phyloP scores from a whole-genome alignment of 2,113 vertebrate genomes.

The Paradoxurus hermaphroditus region DNA sequence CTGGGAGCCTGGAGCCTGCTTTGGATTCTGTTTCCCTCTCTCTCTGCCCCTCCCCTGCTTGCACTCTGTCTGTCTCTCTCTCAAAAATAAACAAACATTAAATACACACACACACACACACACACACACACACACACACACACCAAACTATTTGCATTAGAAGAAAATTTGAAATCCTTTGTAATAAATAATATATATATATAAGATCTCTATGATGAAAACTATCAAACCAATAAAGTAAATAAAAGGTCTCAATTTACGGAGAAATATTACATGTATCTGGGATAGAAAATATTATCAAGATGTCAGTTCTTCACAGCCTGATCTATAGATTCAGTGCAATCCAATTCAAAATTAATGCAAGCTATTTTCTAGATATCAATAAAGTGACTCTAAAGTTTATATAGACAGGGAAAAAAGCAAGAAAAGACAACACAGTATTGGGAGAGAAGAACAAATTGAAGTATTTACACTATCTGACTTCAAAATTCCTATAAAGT shows the following conservation, averaged over 20 bases:
- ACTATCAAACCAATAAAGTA: background rate
- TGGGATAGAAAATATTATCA: background rate
- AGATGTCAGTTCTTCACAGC: background rate
- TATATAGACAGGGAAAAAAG: background rate
- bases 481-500: background rate
- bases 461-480: background rate
- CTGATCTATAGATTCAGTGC: background rate
- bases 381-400: background rate
- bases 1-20: too few relatives aligned
- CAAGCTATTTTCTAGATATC: background rate
- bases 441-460: background rate
- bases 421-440: background rate
- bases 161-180: background rate
- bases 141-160: background rate
- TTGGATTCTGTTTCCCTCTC: too few relatives aligned
- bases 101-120: too few relatives aligned
- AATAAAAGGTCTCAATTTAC: background rate
- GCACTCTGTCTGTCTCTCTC: too few relatives aligned
- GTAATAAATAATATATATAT: background rate
- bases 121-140: too few relatives aligned
- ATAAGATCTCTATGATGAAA: background rate
- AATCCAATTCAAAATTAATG: background rate
- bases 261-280: background rate
- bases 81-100: too few relatives aligned
- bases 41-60: too few relatives aligned